A percentile compares a stretch with the other conserved stretches of the same genome.
Evolutionary conservation across 2,888 invertebrate genomes (phyloP).

Genomic region (Ramazzottius varieornatus): DNA sequence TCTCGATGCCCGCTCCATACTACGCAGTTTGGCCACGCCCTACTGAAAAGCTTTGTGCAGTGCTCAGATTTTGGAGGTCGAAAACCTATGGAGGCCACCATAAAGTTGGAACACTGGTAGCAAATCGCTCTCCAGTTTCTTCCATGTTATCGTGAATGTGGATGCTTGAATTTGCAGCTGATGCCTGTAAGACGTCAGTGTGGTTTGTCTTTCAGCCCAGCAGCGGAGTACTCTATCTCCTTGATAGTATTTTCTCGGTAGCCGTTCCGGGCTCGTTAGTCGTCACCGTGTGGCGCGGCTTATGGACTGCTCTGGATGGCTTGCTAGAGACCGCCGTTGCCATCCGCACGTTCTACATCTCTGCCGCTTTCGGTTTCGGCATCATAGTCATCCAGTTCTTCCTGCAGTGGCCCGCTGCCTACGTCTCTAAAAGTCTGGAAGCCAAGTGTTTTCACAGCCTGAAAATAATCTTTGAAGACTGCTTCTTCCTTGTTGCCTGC

Average conservation of each 20-base stretch:
- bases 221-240: no score
- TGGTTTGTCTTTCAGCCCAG: no score
- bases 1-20: no score
- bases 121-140: no score
- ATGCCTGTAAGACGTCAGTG: no score
- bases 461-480: background rate
- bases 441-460: background rate
- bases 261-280: background rate
- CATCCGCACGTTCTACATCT: background rate
- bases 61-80: background rate
- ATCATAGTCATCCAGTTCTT: background rate
- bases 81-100: background rate
- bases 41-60: no score
- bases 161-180: no score
- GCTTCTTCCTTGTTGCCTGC: background rate
- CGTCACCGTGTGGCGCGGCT: background rate
- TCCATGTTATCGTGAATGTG: no score
- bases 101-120: no score
- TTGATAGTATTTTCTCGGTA: background rate
- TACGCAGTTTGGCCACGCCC: no score
- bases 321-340: background rate
- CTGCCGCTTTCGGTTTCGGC: background rate
- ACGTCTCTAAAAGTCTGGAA: background rate
- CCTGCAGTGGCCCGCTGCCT: background rate
- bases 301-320: background rate